Evolutionary conservation across 1,140 invertebrate species (phyloP).

Genomic region (Heliothis subflexa): DNA sequence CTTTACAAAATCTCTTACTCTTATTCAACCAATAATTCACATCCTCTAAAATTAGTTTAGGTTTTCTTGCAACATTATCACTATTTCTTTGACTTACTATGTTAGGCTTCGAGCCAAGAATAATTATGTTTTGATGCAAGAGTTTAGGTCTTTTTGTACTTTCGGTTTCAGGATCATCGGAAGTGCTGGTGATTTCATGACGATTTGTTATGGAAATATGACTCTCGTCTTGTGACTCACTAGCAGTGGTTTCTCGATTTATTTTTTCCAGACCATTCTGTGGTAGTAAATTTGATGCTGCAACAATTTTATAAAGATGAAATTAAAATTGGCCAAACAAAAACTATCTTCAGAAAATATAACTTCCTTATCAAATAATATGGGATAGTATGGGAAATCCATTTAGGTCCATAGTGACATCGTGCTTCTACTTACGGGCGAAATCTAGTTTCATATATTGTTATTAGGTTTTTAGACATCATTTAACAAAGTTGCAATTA

Average conservation of each 20-base stretch:
- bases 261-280: background rate
- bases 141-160: background rate
- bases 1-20: slow-evolving; percentile 61
- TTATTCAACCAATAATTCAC: slow-evolving; percentile 55
- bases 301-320: background rate
- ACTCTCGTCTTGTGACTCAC: background rate
- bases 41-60: slow-evolving; percentile 55
- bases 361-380: too few species aligned
- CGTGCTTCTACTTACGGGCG: too few species aligned
- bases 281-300: background rate
- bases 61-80: background rate
- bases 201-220: background rate
- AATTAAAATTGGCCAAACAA: too few species aligned
- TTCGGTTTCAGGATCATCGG: background rate
- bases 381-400: too few species aligned
- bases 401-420: too few species aligned
- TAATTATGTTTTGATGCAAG: slow-evolving; percentile 12
- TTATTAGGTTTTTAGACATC: too few species aligned
- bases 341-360: too few species aligned
- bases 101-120: slow-evolving; percentile 34
- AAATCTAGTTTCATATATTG: too few species aligned
- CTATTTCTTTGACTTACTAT: background rate
- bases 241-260: background rate
- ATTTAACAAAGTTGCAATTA: too few species aligned
- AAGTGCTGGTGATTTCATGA: background rate